phyloP scores from a whole-genome alignment of 2,113 vertebrate species.

The Dasyprocta punctata region DNA sequence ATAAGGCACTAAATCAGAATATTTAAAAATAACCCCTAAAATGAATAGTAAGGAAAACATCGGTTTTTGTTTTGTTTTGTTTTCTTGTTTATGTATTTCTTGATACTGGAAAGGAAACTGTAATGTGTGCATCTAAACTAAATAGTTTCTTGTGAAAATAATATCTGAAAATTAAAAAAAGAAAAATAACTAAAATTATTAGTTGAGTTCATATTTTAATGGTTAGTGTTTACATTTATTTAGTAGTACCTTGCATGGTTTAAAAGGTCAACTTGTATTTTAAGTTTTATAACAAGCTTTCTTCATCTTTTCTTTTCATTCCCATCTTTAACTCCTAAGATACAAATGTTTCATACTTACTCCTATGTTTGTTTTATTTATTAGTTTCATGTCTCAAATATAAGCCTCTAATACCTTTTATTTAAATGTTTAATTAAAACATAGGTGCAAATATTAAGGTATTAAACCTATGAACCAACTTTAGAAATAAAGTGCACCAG shows the following conservation, averaged over 20 bases:
- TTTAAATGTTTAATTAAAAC: constrained; percentile 47
- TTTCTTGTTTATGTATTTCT: not conserved
- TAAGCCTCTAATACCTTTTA: not conserved
- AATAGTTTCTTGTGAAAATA: not conserved
- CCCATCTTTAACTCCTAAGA: not conserved
- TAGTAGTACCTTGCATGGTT: not conserved
- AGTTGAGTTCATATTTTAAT: not conserved
- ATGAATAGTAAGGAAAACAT: not conserved
- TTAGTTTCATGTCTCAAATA: not conserved
- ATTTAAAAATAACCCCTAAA: not conserved
- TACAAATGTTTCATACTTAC: not conserved
- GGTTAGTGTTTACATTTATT: not conserved
- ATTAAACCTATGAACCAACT: not conserved
- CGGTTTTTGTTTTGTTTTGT: not conserved
- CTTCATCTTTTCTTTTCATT: not conserved
- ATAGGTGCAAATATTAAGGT: not conserved
- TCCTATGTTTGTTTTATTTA: not conserved
- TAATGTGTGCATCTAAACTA: not conserved
- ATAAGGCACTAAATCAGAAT: not conserved
- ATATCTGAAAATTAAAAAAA: not conserved
- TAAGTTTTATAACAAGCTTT: not conserved
- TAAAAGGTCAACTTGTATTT: not conserved
- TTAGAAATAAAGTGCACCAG: not conserved
- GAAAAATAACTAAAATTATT: not conserved
- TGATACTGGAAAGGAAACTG: not conserved